Percentiles rank a stretch among this genome's conserved stretches.
Evolutionary conservation across 2,888 invertebrate species (phyloP).

Genomic region (Eubasilissa splendida): DNA sequence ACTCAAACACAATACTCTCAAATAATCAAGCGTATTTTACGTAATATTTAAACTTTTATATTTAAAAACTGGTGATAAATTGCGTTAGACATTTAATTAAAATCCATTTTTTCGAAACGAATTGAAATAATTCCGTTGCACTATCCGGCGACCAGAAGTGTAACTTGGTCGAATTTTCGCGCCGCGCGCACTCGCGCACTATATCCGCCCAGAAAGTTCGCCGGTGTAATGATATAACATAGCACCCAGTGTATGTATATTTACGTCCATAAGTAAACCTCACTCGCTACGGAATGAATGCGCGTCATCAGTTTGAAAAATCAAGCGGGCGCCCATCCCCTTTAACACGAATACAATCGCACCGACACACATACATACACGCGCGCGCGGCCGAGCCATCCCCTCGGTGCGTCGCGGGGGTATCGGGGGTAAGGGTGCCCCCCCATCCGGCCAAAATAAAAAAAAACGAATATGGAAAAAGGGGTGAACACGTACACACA

Average conservation of each 20-base stretch:
- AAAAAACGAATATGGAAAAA: constrained; percentile 57
- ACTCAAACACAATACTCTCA: too few species aligned
- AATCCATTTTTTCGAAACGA: too few species aligned
- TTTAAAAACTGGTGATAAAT: too few species aligned
- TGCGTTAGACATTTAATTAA: too few species aligned
- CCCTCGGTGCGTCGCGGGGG: constrained; percentile 66
- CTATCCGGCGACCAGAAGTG: neutral
- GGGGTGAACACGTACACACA: constrained; percentile 55
- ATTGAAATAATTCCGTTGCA: too few species aligned
- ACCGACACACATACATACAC: constrained; percentile 34
- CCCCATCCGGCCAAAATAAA: constrained; percentile 62
- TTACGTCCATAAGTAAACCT: constrained; percentile 66
- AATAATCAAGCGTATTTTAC: too few species aligned
- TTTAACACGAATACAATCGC: constrained; percentile 60
- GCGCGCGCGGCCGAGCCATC: constrained; percentile 68
- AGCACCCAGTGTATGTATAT: constrained; percentile 59
- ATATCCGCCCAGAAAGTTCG: constrained; percentile 6
- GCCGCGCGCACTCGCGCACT: constrained; percentile 4
- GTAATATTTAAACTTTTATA: too few species aligned
- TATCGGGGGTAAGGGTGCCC: constrained; percentile 50
- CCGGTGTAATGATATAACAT: constrained; percentile 26
- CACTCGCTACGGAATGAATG: constrained; percentile 75
- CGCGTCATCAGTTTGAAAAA: constrained; percentile 76
- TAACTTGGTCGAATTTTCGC: neutral
- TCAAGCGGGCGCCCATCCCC: constrained; percentile 66